Percentiles rank a stretch among this genome's conserved stretches.
phyloP scores from a whole-genome alignment of 2,113 vertebrate species.

The Sylvicapra grimmia region DNA sequence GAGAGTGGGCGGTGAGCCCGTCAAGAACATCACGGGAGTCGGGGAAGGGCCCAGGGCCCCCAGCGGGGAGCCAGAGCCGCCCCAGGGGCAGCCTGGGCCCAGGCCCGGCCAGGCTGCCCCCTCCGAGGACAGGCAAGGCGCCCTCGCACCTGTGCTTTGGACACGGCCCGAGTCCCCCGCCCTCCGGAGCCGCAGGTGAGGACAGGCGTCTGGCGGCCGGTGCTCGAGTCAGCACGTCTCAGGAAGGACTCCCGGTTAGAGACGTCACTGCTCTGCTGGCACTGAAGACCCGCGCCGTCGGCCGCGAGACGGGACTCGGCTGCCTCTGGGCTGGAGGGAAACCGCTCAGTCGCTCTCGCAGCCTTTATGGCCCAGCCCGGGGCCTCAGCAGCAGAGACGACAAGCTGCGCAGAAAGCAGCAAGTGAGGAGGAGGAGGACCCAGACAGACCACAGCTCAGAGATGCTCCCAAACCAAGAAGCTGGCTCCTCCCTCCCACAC shows the following conservation, averaged over 20 bases:
- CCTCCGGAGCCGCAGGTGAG: background rate
- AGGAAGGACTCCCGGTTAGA: background rate
- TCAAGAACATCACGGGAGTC: accelerated
- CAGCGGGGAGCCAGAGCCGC: background rate
- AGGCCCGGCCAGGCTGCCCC: no score
- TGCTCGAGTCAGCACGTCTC: background rate
- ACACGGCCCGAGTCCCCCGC: no score
- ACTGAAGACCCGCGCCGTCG: background rate
- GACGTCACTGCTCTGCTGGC: background rate
- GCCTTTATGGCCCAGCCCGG: background rate
- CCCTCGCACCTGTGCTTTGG: no score
- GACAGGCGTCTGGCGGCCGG: accelerated
- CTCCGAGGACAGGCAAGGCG: no score
- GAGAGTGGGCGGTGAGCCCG: no score
- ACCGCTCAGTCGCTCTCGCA: background rate
- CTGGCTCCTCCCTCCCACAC: background rate
- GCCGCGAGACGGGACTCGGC: background rate
- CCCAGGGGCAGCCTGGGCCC: no score
- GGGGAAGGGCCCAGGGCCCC: background rate
- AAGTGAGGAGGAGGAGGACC: background rate
- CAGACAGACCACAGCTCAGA: background rate
- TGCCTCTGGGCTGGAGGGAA: background rate
- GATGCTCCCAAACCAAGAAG: background rate
- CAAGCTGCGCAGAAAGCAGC: background rate
- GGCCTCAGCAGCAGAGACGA: background rate